Base-by-base conservation (phyloP, 2,888 invertebrate species). In the Lepidochitona cinerea region DNA sequence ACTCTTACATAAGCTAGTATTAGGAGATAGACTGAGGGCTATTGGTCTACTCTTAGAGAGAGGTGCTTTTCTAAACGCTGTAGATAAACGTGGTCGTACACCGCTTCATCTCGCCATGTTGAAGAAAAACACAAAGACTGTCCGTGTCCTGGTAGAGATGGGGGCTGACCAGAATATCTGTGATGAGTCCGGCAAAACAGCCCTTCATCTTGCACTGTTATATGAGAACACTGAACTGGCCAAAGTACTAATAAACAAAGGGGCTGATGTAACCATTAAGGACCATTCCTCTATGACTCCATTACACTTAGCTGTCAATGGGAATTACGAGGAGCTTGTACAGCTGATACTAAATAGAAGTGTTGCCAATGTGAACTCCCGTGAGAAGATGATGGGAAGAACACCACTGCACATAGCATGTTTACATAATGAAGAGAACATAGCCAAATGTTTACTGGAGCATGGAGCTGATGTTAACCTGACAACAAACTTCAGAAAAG, bases 391-490 rank as follows among this genome's bases (percentile, higher is more conserved):
- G 26, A 83, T 87, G 81, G 87, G 87, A 29, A 75, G 86, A 49
- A 86, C 86, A 4, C 85, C 87, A 0, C 72, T 87, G 18, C 84
- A 84, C 69, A 71, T 86, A 37, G 84, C 87, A 12, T 87, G 87
- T 79, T 78, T 78, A 23, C 79, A 78, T 54, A 83, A 80, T 64
- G 75, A 76, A 69, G 70, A 78, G 29, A 78, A 78, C 26, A 77
- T 86, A 72, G 84, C 82, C 9, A 77, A 75, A 69, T 75, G 85
- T 66, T 79, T 87, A 37, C 77, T 84, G 59, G 81, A 82, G 14
- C 79, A 81, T 76, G 86, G 85, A n/a, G 85, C 86, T 9, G 86
- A 87, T 66, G 83, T 84, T 26, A 87, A 84, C 70, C 73, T 87
- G 23, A 84, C 85, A 9, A 87, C 85, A 23, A 78, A 78, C 64